Percentiles rank a stretch among this genome's conserved stretches.
Conservation (phyloP, 2,888 invertebrate genomes). For the Drosophila histrio region DNA sequence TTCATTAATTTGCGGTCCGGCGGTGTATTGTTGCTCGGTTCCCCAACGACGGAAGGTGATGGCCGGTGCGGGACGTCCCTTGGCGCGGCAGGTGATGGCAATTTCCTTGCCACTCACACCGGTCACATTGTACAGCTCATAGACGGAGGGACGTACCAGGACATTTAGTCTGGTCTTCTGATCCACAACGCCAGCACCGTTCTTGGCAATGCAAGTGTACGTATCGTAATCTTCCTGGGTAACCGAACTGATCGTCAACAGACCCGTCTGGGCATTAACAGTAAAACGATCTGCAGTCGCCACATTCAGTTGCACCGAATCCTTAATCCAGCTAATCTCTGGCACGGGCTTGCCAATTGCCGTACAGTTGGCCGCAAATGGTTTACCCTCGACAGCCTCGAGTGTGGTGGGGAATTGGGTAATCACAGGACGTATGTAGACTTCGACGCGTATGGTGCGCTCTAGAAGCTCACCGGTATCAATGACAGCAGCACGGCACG, state of each 20-base stretch:
- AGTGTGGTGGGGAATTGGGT: slow-evolving; percentile 86
- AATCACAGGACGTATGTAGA: slow-evolving; percentile 90
- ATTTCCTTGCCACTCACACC: slow-evolving; percentile 87
- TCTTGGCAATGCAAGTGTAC: slow-evolving; percentile 92
- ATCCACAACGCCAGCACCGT: slow-evolving; percentile 90
- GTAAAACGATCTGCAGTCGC: slow-evolving; percentile 87
- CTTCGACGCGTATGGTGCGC: slow-evolving; percentile 92
- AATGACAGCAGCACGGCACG: slow-evolving; percentile 93
- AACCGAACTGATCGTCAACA: slow-evolving; percentile 89
- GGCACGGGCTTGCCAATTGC: slow-evolving; percentile 94
- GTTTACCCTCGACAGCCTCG: slow-evolving; percentile 92
- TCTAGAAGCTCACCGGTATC: slow-evolving; percentile 91
- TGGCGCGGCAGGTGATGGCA: slow-evolving; percentile 90
- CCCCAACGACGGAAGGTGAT: slow-evolving; percentile 92
- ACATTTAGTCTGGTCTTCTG: slow-evolving; percentile 89
- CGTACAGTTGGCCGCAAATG: slow-evolving; percentile 90
- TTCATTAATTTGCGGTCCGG: slow-evolving; percentile 88
- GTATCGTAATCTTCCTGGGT: slow-evolving; percentile 91
- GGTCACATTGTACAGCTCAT: slow-evolving; percentile 90
- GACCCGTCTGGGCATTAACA: slow-evolving; percentile 89
- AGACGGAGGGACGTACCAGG: slow-evolving; percentile 92
- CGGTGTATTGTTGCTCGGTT: slow-evolving; percentile 86
- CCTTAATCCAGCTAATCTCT: slow-evolving; percentile 92
- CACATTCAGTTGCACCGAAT: slow-evolving; percentile 89
- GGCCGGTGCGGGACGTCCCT: slow-evolving; percentile 91